Evolutionary conservation across 2,888 invertebrate species (phyloP).

Genomic region (Andrena hattorfiana): DNA sequence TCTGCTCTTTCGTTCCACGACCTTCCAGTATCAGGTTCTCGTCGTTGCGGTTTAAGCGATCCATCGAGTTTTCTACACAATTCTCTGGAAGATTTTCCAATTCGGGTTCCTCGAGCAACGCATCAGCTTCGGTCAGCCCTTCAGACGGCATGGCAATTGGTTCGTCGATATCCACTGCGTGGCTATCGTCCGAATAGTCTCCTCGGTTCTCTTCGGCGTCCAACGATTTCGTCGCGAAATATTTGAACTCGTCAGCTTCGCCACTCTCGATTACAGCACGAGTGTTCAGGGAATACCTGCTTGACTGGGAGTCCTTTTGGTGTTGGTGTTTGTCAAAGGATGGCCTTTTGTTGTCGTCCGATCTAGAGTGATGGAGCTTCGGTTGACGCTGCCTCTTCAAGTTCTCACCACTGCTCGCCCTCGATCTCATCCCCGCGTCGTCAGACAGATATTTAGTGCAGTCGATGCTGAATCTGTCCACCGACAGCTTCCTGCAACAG

Average conservation of each 20-base stretch:
- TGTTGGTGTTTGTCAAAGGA: conserved; percentile 81
- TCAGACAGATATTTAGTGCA: conserved; percentile 76
- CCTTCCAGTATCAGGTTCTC: neutral
- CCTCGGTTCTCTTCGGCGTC: conserved; percentile 78
- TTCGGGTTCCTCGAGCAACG: conserved; percentile 82
- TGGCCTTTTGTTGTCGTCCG: conserved; percentile 81
- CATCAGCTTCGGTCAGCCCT: conserved; percentile 76
- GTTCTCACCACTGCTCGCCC: conserved; percentile 80
- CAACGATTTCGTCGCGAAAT: conserved; percentile 77
- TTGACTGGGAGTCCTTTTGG: conserved; percentile 77
- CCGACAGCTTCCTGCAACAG: conserved; percentile 75
- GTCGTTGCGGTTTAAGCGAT: conserved; percentile 51
- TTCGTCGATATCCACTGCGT: conserved; percentile 77
- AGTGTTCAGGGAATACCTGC: conserved; percentile 76
- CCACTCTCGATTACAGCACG: conserved; percentile 74
- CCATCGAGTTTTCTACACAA: conserved; percentile 65
- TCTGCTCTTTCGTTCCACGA: neutral
- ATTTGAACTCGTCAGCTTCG: conserved; percentile 78
- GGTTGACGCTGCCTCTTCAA: conserved; percentile 76
- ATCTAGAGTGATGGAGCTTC: conserved; percentile 82
- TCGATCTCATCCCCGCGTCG: conserved; percentile 76
- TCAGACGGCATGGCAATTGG: conserved; percentile 71
- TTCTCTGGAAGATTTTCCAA: conserved; percentile 79
- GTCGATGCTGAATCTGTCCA: conserved; percentile 78
- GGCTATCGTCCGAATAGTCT: conserved; percentile 78